Base-by-base conservation (phyloP, 2,888 invertebrate genomes). In the Linyphia triangularis region DNA sequence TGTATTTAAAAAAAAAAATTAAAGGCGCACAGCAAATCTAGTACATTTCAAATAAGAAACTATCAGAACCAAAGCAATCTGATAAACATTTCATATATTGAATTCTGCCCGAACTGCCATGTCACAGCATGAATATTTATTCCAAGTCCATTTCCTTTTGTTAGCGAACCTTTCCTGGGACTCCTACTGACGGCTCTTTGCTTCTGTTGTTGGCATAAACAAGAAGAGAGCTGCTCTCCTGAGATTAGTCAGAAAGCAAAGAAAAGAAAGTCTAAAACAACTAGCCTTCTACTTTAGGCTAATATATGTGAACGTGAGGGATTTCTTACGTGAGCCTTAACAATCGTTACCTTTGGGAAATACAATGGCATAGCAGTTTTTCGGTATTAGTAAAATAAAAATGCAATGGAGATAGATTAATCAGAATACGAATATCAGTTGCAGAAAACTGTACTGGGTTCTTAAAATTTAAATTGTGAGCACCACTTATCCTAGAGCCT, bases 201-300 rank as follows among this genome's bases (percentile, higher is more conserved):
- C 61, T 77, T 63, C 13, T 24, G 37, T 13, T 63, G 61, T n/a
- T 57, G 37, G 61, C 33, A 77, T 77, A 63, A 77, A 77, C 63
- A 77, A 77, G 40, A 37, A 77, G 63, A 77, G 40, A 28, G 40
- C 33, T 22, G 22, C 24, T 77, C 77, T 40, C 77, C 2, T 2
- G 40, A 40, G 77, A 77, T 77, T 26, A 63, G 40, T 24, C 61
- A 2, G 13, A 26, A 77, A 37, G 61, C 61, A 77, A 77, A 61
- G 26, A 63, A 19, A 77, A 61, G n/a, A 63, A 77, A 37, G 61
- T 43, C 16, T 43, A 43, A 43, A 70, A 77, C 33, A 77, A 61
- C 40, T 40, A 61, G 40, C 77, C 63, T 26, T 33, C 77, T 77
- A 77, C 77, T 77, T 77, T 40, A 24, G 63, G 40, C 30, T 63